These are phyloP conservation scores for Hypotaenidia okinawae DNA, from an alignment of 2,797 vertebrate species.

Conservation along the genomic window DNA sequence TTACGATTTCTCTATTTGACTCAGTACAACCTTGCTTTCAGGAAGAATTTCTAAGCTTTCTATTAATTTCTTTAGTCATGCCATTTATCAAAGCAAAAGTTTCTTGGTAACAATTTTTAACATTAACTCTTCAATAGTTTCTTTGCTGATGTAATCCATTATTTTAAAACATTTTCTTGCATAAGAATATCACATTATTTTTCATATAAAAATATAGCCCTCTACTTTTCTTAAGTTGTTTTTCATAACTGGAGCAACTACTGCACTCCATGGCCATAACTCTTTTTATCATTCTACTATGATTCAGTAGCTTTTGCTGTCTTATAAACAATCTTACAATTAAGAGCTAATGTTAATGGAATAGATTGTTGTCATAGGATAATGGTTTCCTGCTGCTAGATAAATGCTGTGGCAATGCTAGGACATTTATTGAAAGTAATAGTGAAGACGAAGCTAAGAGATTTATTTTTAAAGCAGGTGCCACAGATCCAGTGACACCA, in stretches of 20 bases:
- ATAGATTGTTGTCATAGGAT: slow-evolving; percentile 79
- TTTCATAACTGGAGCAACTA: slow-evolving; percentile 60
- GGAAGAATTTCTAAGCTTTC: slow-evolving; percentile 69
- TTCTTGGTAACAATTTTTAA: slow-evolving; percentile 62
- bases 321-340: slow-evolving; percentile 81
- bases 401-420: slow-evolving; percentile 76
- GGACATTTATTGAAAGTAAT: slow-evolving; percentile 80
- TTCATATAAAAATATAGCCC: slow-evolving; percentile 50
- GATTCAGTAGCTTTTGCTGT: slow-evolving; percentile 80
- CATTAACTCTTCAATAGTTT: slow-evolving; percentile 66
- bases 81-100: slow-evolving; percentile 41
- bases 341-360: slow-evolving; percentile 83
- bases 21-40: slow-evolving; percentile 52
- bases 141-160: slow-evolving; percentile 55
- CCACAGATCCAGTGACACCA: slow-evolving; percentile 74
- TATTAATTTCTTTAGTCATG: slow-evolving; percentile 33
- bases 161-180: slow-evolving; percentile 46
- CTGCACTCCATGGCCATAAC: slow-evolving; percentile 67
- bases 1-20: slow-evolving; percentile 69
- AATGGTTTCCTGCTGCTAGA: slow-evolving; percentile 81
- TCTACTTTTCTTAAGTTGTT: slow-evolving; percentile 53
- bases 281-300: slow-evolving; percentile 75
- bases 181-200: slow-evolving; percentile 51
- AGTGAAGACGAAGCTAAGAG: slow-evolving; percentile 73
- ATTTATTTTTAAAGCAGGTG: slow-evolving; percentile 81